Percentiles rank a stretch among this genome's conserved stretches.
Conservation (phyloP, 1,140 invertebrate species). For the Oncopeltus fasciatus region DNA sequence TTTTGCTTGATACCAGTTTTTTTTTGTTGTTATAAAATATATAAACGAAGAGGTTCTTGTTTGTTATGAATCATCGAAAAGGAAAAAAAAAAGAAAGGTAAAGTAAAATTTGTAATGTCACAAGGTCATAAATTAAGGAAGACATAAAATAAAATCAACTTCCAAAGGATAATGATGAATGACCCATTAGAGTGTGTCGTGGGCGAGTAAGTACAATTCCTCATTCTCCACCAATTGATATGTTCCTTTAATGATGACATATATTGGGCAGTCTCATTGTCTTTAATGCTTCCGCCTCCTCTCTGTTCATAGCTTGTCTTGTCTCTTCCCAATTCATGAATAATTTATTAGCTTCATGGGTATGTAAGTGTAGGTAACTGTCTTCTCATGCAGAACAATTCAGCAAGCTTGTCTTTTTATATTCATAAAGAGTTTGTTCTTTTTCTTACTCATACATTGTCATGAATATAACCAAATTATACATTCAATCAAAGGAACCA, state of each 20-base stretch:
- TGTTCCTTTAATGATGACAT: conserved; percentile 3
- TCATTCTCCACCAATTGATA: neutral
- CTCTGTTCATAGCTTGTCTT: neutral
- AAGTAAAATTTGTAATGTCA: no score
- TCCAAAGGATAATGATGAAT: conserved; percentile 6
- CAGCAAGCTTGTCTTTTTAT: no score
- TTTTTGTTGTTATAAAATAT: no score
- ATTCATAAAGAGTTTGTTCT: no score
- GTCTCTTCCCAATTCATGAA: neutral
- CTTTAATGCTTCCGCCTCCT: neutral
- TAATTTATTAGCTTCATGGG: neutral
- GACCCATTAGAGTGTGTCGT: neutral
- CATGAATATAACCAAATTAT: no score
- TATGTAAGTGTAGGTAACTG: neutral
- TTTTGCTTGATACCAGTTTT: no score
- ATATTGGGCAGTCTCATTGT: neutral
- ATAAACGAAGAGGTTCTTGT: no score
- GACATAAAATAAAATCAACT: neutral
- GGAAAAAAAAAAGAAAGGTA: no score
- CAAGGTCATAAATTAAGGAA: neutral
- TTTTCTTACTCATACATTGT: no score
- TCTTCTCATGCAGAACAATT: neutral
- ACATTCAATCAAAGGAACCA: no score
- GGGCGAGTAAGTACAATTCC: neutral
- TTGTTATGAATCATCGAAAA: no score